Percentiles rank a stretch among this genome's conserved stretches.
Conservation (phyloP, 2,797 vertebrate genomes). For the Strix occidentalis region DNA sequence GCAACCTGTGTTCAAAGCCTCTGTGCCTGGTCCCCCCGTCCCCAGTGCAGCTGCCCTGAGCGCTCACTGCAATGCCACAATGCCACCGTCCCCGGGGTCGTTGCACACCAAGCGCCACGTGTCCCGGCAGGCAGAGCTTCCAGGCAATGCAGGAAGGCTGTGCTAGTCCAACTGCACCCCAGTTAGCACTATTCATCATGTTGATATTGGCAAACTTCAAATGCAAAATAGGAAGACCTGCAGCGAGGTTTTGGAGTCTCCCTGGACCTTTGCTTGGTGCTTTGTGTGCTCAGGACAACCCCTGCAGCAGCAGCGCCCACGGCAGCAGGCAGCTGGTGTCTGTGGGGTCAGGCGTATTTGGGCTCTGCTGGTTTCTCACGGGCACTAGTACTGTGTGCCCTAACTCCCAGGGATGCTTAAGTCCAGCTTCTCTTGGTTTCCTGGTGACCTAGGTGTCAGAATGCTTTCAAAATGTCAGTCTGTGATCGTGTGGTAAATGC, state of each 20-base stretch:
- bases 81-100: neutral
- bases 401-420: neutral
- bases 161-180: neutral
- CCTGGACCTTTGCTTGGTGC: neutral
- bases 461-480: neutral
- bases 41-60: neutral
- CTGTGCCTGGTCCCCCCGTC: neutral
- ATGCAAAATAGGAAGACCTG: neutral
- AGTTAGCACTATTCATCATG: fast-evolving
- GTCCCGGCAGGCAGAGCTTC: neutral
- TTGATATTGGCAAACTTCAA: neutral
- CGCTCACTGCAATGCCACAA: neutral
- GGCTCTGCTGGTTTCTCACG: neutral
- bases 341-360: neutral
- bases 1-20: neutral
- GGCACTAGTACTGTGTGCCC: neutral
- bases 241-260: neutral
- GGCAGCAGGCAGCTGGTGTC: neutral
- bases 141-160: neutral
- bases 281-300: neutral
- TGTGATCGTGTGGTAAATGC: neutral
- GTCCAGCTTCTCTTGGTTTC: neutral
- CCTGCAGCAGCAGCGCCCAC: neutral
- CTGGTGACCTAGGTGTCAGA: neutral
- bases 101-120: fast-evolving